Evolutionary conservation across 2,797 vertebrate genomes (phyloP), one percentile per base, ranked within the genome.

Genomic region (Lacerta bilineata): DNA sequence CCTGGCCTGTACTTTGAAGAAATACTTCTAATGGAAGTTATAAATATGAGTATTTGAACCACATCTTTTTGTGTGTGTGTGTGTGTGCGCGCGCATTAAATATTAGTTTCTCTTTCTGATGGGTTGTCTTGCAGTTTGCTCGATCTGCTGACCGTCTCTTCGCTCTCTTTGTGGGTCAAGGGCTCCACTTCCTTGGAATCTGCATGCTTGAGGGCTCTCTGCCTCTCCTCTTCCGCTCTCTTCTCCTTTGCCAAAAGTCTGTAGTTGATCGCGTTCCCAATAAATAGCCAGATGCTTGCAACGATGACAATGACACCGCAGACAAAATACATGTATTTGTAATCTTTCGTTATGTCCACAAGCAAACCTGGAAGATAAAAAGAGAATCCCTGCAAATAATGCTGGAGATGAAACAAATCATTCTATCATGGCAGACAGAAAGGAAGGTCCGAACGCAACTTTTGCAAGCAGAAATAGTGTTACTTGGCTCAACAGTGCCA

Each of bases 241-340:
- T 96, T 97, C 94, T 99, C 99, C 50, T 97, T 98, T 0, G 97
- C 98, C 90, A 99, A 95, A 81, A 99, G 96, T 93, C 98, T 97
- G 92, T 99, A 99, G 97, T 99, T 99, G 87, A 98, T 98, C 93
- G 97, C 97, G 94, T 99, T 99, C 29, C 98, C 98, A 75, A 99
- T 97, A 92, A 99, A 98, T 81, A 99, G 97, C 98, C 98, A 99
- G 93, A 98, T 95, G 79, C 98, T 98, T 89, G 98, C 96, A 8
- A 98, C 3, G 50, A 98, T 98, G 55, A 99, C 98, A 43, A 99
- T 92, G 3, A 92, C 82, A 2, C 99, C 99, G 0, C 99, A 98
- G 96, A 97, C 97, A 83, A 99, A 95, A 93, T 99, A 99, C 99
- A 99, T 98, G 93, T 97, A 98, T 93, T 98, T 97, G 93, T 99